Base-by-base conservation (phyloP, 2,113 vertebrate species). In the Bombycilla garrulus region DNA sequence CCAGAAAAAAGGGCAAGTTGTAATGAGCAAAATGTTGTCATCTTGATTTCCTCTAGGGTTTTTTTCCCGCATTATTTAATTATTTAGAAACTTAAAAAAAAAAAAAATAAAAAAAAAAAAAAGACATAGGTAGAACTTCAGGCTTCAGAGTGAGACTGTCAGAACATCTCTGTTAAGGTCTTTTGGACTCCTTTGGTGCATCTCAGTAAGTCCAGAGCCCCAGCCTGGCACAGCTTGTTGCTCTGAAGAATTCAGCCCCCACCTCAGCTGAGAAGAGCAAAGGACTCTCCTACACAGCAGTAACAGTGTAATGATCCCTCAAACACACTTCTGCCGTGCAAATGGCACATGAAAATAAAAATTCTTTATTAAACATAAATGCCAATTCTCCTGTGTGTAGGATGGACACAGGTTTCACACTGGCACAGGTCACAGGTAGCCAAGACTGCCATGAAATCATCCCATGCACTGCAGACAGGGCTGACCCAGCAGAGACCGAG, bases 281-380 rank as follows among this genome's bases (percentile, higher is more conserved):
- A 53, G 62, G 45, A 40, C 19, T 21, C 16, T 58, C 58, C 11
- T 54, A 40, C 29, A 56, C 36, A 31, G 2, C 2, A 72, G 40
- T 5, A 51, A 20, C 9, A 58, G 3, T n/a, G 15, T 0, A 5
- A 47, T 5, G 54, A 19, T 40, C 23, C 2, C 50, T 40, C n/a
- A 81, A 57, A 50, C 42, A 29, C 44, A 7, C 16, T 57, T n/a
- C n/a, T 80, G 53, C 57, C 69, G 9, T 45, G 22, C 8, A 15
- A 69, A 36, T 0, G 15, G 45, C 71, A 66, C 17, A 16, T 2
- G 53, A 22, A 61, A 81, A 82, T 2, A 69, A 57, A 48, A 65
- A 5, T 2, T 3, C 24, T 28, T 5, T 12, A 12, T 10, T 7
- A 60, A 76, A 20, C 0, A 0, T 4, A 16, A 21, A 2, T 5